Evolutionary conservation across 2,797 vertebrate genomes (phyloP).

Genomic region (Notolepis coatsorum): DNA sequence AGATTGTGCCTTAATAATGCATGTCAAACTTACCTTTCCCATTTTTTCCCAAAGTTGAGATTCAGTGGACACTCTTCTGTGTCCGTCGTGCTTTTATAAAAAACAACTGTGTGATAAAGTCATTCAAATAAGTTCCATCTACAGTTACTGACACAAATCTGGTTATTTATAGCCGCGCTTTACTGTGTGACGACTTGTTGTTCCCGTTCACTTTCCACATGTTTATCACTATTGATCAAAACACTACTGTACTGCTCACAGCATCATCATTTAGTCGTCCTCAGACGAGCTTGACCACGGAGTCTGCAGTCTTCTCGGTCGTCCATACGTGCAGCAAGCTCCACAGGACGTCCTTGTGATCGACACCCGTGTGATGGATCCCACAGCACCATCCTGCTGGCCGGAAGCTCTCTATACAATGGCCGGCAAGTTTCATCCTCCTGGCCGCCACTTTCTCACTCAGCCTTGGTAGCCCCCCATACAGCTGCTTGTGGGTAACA

Average conservation of each 20-base stretch:
- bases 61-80: constrained; percentile 33
- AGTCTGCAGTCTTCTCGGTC: no score
- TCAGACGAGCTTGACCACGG: no score
- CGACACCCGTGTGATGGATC: no score
- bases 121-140: constrained; percentile 67
- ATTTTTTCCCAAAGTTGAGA: constrained; percentile 50
- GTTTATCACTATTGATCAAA: constrained; percentile 71
- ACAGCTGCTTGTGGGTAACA: no score
- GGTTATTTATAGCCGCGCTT: constrained; percentile 54
- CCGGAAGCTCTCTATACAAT: no score
- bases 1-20: neutral
- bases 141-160: constrained; percentile 46
- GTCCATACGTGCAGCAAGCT: no score
- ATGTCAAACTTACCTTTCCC: constrained; percentile 63
- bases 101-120: constrained; percentile 73
- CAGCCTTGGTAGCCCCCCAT: no score
- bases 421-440: no score
- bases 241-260: constrained; percentile 31
- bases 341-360: no score
- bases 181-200: constrained; percentile 50
- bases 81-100: constrained; percentile 67
- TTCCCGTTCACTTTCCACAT: constrained; percentile 56
- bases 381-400: no score
- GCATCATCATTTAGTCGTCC: no score
- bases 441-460: no score